Evolutionary conservation across 2,113 vertebrate species (phyloP), one percentile per base, ranked within the genome.

Genomic region (Podarcis raffonei): DNA sequence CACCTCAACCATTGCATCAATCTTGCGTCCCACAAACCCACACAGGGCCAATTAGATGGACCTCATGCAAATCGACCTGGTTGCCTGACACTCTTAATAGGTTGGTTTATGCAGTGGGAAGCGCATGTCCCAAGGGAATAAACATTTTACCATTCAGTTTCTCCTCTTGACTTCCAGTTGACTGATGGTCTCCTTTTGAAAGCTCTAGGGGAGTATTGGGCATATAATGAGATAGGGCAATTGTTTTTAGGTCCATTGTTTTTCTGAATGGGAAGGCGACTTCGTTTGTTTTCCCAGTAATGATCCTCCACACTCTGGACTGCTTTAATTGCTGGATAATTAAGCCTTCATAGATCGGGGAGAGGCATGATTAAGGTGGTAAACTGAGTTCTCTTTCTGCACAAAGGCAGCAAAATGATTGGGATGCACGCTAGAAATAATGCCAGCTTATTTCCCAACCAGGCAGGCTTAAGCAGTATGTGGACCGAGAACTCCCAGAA

Each of bases 241-340:
- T 37, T 72, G 66, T 81, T 74, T 74, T 27, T 57, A 81, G 35
- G 25, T 20, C 25, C 68, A 81, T 39, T 74, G 42, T 79, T 87
- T 69, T 53, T n/a, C 65, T 87, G 42, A 80, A 59, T 30, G 42
- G 22, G 4, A 59, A 72, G 42, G 53, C 39, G 78, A 16, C 23
- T 68, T 69, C 62, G 53, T 74, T 80, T 87, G n/a, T 59, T 82
- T 74, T 65, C 42, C n/a, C 32, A 62, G 12, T 81, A 65, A 39
- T 37, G 78, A 81, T 42, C 53, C 25, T 87, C 35, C 3, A 5
- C 35, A 65, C 25, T 30, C 86, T 87, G 57, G 78, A n/a, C 22
- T 87, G n/a, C 15, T 81, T 87, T 81, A 81, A 87, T 81, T 37
- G 48, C 32, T 37, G 66, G 53, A 72, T 72, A 81, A 81, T 81